phyloP scores from a whole-genome alignment of 2,888 invertebrate genomes.

The Therioaphis trifolii region DNA sequence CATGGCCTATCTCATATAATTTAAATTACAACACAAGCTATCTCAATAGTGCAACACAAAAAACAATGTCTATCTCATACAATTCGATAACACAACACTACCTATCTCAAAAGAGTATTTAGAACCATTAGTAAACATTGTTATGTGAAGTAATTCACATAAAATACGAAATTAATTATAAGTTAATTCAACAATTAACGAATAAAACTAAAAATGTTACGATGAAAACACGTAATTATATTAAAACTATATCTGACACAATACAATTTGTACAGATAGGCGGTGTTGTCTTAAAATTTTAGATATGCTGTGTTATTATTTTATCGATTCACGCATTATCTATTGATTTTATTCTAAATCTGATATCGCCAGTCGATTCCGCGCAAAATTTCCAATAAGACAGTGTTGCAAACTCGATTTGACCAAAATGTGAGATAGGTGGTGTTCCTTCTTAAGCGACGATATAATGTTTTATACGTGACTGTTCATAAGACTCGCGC shows the following conservation, averaged over 20 bases:
- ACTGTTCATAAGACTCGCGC: too few species aligned
- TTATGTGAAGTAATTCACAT: neutral
- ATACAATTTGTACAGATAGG: constrained; percentile 13
- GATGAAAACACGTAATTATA: constrained; percentile 1
- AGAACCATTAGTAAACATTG: neutral
- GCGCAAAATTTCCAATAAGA: constrained; percentile 31
- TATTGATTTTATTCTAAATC: constrained; percentile 16
- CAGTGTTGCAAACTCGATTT: constrained; percentile 35
- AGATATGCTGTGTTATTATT: constrained; percentile 2
- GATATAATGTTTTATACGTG: too few species aligned
- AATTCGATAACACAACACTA: constrained; percentile 22
- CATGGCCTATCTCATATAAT: constrained; percentile 1
- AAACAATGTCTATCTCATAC: constrained; percentile 22
- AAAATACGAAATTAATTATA: constrained; percentile 20
- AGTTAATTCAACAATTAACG: constrained; percentile 12
- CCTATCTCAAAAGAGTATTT: neutral
- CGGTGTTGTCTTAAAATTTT: neutral
- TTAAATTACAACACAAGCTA: constrained; percentile 26
- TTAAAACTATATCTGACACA: constrained; percentile 9
- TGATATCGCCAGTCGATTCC: constrained; percentile 23
- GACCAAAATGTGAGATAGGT: constrained; percentile 11
- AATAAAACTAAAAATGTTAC: constrained; percentile 25
- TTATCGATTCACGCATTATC: neutral
- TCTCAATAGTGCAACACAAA: constrained; percentile 21
- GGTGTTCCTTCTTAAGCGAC: constrained; percentile 31